A percentile compares a stretch with the other conserved stretches of the same genome.
Conservation (phyloP, 1,140 invertebrate species). For the Plodia interpunctella region DNA sequence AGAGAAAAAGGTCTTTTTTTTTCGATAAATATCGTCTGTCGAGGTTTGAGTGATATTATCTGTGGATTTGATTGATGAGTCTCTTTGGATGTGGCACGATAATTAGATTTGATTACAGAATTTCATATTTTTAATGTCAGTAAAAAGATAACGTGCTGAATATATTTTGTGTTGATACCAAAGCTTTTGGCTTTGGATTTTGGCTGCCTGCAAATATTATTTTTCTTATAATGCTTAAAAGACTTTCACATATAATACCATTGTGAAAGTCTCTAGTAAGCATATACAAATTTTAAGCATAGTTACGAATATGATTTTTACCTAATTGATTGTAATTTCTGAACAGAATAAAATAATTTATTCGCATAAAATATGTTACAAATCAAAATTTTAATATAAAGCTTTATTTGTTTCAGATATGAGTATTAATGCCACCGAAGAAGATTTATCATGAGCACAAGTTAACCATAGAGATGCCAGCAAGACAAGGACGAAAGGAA, state of each 20-base stretch:
- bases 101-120: neutral
- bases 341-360: no score
- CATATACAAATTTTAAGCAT: no score
- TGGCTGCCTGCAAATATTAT: no score
- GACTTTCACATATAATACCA: no score
- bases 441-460: constrained; percentile 6
- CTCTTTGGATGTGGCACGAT: neutral
- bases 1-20: constrained; percentile 17
- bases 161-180: no score
- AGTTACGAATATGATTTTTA: no score
- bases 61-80: constrained; percentile 11
- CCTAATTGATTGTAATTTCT: no score
- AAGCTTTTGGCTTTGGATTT: no score
- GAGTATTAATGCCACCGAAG: neutral
- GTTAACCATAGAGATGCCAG: constrained; percentile 1
- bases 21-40: constrained; percentile 14
- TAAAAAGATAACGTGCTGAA: no score
- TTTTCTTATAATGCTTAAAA: no score
- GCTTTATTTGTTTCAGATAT: constrained; percentile 30
- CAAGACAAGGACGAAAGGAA: constrained; percentile 6
- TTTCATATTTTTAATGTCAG: neutral
- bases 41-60: constrained; percentile 21
- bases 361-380: no score
- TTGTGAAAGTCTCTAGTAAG: no score
- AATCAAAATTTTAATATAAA: neutral